phyloP scores from a whole-genome alignment of 2,797 vertebrate species.

The Chaunax sp. region DNA sequence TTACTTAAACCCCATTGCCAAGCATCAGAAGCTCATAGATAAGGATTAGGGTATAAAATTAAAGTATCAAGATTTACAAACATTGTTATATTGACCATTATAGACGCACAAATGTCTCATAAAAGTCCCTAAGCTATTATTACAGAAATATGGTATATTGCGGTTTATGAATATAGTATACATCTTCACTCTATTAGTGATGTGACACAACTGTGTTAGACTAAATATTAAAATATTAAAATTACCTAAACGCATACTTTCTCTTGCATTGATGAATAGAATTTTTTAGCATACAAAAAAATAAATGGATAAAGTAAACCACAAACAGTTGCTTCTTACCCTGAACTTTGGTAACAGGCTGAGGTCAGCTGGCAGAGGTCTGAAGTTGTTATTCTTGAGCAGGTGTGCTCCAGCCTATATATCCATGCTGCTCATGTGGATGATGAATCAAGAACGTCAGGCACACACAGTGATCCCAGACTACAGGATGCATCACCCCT shows the following conservation, averaged over 20 bases:
- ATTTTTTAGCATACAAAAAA: background rate
- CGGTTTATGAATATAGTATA: too few relatives aligned
- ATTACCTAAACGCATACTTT: background rate
- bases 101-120: background rate
- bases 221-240: background rate
- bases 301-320: background rate
- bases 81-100: background rate
- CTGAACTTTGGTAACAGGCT: constrained; percentile 69
- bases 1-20: background rate
- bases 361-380: constrained; percentile 67
- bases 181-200: too few relatives aligned
- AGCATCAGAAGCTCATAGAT: too few relatives aligned
- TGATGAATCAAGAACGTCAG: constrained; percentile 79
- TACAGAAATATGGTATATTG: too few relatives aligned
- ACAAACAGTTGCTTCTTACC: constrained; percentile 60
- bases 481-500: constrained; percentile 54
- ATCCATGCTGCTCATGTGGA: constrained; percentile 61
- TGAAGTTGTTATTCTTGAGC: constrained; percentile 55
- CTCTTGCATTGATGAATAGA: background rate
- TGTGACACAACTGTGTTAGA: background rate
- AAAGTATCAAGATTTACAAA: too few relatives aligned
- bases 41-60: background rate
- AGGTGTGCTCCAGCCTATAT: constrained; percentile 79
- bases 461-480: constrained; percentile 57
- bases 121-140: background rate